phyloP scores from a whole-genome alignment of 37 sponge, comb jelly and placozoan species.

The Bolinopsis microptera region DNA sequence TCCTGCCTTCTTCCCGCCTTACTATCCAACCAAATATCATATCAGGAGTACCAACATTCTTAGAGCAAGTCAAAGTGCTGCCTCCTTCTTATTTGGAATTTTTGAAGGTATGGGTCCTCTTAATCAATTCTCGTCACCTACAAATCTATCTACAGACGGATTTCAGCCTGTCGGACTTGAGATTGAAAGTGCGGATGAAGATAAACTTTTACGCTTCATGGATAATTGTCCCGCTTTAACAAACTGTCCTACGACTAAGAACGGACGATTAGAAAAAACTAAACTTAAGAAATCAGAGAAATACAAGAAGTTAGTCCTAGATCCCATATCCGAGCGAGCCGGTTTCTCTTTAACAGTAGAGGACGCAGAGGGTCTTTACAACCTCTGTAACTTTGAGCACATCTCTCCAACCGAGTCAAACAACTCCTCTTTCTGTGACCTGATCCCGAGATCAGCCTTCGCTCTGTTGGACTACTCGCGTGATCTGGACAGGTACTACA shows the following conservation, averaged over 20 bases:
- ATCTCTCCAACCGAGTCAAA: slow-evolving; percentile 1
- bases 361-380: background rate
- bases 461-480: background rate
- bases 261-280: background rate
- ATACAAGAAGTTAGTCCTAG: background rate
- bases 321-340: background rate
- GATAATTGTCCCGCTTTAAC: background rate
- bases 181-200: background rate
- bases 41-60: background rate
- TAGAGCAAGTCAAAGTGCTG: background rate
- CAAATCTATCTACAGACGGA: background rate
- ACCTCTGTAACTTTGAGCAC: background rate
- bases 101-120: background rate
- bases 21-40: background rate
- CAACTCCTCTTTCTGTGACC: background rate
- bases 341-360: background rate
- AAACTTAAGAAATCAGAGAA: background rate
- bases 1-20: background rate
- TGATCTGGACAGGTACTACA: background rate
- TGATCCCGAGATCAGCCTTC: background rate
- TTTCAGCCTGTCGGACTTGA: background rate
- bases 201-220: background rate
- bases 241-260: background rate
- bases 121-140: background rate
- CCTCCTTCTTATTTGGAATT: background rate